Evolutionary conservation across 2,113 vertebrate genomes (phyloP).

Genomic region (Electrona antarctica): DNA sequence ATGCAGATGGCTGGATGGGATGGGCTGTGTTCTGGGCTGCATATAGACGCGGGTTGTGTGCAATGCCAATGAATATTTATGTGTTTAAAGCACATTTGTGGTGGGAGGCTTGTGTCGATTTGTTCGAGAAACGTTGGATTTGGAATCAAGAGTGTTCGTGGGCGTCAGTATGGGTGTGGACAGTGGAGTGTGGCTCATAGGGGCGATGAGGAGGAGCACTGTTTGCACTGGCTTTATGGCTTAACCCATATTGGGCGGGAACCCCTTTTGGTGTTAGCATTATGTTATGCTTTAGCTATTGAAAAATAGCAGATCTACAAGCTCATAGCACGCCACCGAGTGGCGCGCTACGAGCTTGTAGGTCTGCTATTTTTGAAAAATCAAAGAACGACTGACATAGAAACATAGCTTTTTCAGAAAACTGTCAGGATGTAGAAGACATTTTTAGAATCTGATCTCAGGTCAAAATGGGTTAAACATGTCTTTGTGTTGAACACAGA

Average conservation of each 20-base stretch:
- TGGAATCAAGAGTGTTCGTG: slow-evolving; percentile 51
- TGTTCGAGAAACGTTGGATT: slow-evolving; percentile 39
- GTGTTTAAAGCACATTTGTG: slow-evolving; percentile 72
- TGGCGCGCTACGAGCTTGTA: no score
- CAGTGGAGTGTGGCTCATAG: slow-evolving; percentile 59
- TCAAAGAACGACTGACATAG: no score
- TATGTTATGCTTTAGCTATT: no score
- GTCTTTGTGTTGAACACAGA: slow-evolving; percentile 50
- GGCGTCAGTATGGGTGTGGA: slow-evolving; percentile 41
- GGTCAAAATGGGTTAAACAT: no score
- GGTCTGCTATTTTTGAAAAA: no score
- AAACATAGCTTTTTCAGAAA: no score
- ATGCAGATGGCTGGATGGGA: slow-evolving; percentile 76
- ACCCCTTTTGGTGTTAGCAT: no score
- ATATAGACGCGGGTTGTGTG: slow-evolving; percentile 59
- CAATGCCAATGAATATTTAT: slow-evolving; percentile 78
- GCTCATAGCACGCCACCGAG: no score
- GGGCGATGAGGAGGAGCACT: slow-evolving; percentile 51
- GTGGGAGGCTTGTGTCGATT: slow-evolving; percentile 65
- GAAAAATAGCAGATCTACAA: no score
- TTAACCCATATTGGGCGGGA: no score
- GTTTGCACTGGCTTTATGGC: slow-evolving; percentile 57
- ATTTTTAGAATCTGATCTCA: no score
- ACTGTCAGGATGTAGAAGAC: no score
- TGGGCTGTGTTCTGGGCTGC: slow-evolving; percentile 16